phyloP scores from a whole-genome alignment of 2,888 invertebrate species.

The Orchesella flavescens region DNA sequence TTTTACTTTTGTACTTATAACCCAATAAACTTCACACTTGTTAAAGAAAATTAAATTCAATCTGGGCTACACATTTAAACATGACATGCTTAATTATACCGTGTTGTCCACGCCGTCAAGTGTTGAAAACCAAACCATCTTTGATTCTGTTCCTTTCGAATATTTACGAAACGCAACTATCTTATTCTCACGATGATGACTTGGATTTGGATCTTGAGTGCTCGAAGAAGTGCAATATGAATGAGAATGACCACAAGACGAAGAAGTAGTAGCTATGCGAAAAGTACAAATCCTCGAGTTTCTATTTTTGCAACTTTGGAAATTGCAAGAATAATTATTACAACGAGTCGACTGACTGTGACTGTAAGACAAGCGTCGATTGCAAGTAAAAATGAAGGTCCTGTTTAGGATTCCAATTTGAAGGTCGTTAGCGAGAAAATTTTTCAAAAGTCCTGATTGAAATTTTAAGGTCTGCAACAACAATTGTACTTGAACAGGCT shows the following conservation, averaged over 20 bases:
- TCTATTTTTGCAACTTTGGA: not conserved
- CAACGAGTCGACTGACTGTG: not conserved
- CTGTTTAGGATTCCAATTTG: not conserved
- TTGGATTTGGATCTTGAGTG: not conserved
- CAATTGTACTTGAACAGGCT: constrained; percentile 40
- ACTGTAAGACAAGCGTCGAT: not conserved
- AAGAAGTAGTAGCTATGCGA: not conserved
- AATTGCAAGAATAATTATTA: not conserved
- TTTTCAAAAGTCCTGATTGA: not conserved
- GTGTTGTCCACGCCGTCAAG: constrained; percentile 66
- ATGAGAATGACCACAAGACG: not conserved
- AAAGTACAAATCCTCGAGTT: not conserved
- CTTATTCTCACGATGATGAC: not conserved
- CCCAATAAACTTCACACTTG: not conserved
- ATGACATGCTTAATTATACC: constrained; percentile 61
- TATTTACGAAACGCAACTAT: not conserved
- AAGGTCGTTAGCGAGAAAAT: not conserved
- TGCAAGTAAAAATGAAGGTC: not conserved
- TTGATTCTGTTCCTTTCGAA: constrained; percentile 6
- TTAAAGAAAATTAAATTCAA: too few relatives aligned
- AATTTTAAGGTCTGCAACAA: not conserved
- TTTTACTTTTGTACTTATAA: not conserved
- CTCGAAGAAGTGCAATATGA: too few relatives aligned
- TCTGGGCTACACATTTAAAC: constrained; percentile 9
- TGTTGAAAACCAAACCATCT: constrained; percentile 69